These are phyloP conservation scores for Caenorhabditis sinica DNA, from an alignment of 2,888 invertebrate species.

Conservation along the genomic window DNA sequence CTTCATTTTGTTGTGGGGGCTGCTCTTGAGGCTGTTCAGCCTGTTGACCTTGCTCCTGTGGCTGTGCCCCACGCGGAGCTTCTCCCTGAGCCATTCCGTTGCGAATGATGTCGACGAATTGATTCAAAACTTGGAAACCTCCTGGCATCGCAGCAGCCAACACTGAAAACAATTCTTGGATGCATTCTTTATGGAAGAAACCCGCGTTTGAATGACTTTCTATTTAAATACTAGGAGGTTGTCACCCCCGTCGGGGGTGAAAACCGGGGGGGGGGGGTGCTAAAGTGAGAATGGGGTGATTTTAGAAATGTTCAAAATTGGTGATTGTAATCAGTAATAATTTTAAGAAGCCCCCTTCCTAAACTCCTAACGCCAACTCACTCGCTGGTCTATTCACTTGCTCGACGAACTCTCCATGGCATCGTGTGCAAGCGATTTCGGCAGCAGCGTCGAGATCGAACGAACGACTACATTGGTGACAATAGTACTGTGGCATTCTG, in stretches of 20 bases:
- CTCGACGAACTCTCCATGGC: conserved; percentile 46
- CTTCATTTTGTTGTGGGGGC: background rate
- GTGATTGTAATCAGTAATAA: no score
- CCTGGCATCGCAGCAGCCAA: conserved; percentile 9
- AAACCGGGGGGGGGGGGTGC: no score
- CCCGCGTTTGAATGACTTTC: no score
- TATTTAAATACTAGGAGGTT: no score
- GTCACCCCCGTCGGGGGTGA: no score
- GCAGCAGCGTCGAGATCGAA: conserved; percentile 46
- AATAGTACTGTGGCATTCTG: conserved; percentile 61
- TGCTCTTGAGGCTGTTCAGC: background rate
- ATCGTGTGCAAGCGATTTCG: conserved; percentile 25
- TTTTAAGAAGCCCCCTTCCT: background rate
- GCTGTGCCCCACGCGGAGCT: background rate
- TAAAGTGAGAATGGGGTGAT: no score
- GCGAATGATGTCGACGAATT: conserved; percentile 1
- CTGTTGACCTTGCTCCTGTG: conserved; percentile 11
- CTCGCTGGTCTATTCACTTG: conserved; percentile 18
- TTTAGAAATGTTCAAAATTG: no score
- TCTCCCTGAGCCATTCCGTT: background rate
- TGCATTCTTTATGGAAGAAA: background rate
- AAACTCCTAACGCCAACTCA: background rate
- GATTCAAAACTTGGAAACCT: background rate
- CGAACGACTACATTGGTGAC: conserved; percentile 60
- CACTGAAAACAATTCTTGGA: conserved; percentile 16